Base-by-base conservation (phyloP, 1,140 invertebrate species). In the Tetramorium parvispinum region DNA sequence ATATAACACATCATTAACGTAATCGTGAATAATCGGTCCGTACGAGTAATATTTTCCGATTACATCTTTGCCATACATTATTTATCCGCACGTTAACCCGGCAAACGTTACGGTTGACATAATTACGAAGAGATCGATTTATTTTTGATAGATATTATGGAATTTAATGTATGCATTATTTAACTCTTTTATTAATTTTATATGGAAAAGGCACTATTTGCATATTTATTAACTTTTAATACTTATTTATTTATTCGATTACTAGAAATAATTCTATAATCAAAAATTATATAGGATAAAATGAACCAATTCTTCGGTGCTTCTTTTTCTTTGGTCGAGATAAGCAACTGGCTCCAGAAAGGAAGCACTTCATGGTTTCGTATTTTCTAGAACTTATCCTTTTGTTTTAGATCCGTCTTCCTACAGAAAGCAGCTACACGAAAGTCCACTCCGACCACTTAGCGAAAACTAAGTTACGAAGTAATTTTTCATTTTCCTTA, bases 21-120 rank as follows among this genome's bases (percentile, higher is more conserved):
- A 90, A 91, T 91, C 86, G 87, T 92, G 90, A 92, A 81, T 86
- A 90, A 92, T 92, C 88, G 92, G 86, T 86, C 85, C 63, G 61
- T 89, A 59, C 32, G 68, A 83, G 32, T 83, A 83, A 87, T 87
- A 85, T 83, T 87, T 85, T 76, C 81, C 75, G 79, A 66, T 85
- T 85, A 85, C 57, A 65, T 85, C 73, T 78, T 65, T 53, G 21
- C 49, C 57, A 46, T 85, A 40, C 32, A 68, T 81, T 81, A 63
- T 85, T 79, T 65, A 66, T n/a, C n/a, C 21, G 32, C 49, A 21
- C 51, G 53, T 46, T 68, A 24, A 68, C 24, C 16, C 37, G 21
- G 57, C 8, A 51, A 79, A 53, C 21, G 73, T 79, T 79, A 77
- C 73, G 82, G 37, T 76, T 79, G 73, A 85, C 59, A 65, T 78